Evolutionary conservation across 1,140 invertebrate genomes (phyloP), one percentile per base, ranked within the genome.

Genomic region (Micrasema longulum): DNA sequence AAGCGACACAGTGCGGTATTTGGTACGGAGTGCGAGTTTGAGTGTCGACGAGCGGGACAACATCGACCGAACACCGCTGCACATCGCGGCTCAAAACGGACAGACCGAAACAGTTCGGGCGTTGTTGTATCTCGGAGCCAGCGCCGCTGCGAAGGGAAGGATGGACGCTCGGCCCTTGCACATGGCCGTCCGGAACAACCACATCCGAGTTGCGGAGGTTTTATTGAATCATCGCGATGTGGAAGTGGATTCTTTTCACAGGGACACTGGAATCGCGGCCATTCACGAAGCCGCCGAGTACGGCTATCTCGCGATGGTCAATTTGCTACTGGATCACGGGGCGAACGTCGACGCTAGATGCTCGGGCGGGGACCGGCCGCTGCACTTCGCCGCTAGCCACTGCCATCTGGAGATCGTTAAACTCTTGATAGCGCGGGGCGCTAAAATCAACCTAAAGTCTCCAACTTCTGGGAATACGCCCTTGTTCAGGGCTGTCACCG

Each of bases 401-500:
- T 31, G 55, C 16, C 36, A 60, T 43, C 7, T 60, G 16, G 55
- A 35, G 18, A 41, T 60, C 10, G 55, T 60, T 3, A 38, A 60
- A 10, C 3, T 11, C 9, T 18, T 60, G 31, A 41, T 60, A 11
- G 20, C 20, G 1, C 10, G 41, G 20, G 36, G 55, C 5, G 55
- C 55, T 12, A 20, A 60, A 3, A n/a, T 60, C 4, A 38, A 60
- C 55, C 36, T 18, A 4, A 20, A 11, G 11, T 16, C 20, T 6
- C 41, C 14, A 7, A 23, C 0, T 22, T 10, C 9, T 23, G 55
- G 55, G 5, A 10, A 23, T 5, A 60, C 55, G 10, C 55, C 55
- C 4, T 60, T 60, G 18, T 16, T 38, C 36, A 18, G 5, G 16
- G 35, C 36, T 1, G 23, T 31, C 1, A 20, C 16, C 11, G 23